Evolutionary conservation across 2,888 invertebrate genomes (phyloP).

Genomic region (Drosophila austrosaltans): DNA sequence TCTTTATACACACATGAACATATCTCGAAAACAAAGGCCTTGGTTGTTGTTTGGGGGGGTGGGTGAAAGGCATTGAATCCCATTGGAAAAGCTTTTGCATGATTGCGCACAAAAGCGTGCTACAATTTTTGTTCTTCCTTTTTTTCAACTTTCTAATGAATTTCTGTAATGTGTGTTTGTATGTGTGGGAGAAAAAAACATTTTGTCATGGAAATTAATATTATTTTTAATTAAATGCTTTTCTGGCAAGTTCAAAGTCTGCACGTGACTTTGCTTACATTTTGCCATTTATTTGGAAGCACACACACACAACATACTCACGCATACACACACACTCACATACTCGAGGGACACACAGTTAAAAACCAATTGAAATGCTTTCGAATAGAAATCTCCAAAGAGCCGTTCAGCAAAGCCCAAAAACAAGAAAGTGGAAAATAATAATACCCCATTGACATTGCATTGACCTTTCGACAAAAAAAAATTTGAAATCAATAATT

Average conservation of each 20-base stretch:
- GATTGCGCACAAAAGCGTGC: constrained; percentile 34
- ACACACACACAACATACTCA: neutral
- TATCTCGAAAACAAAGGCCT: constrained; percentile 8
- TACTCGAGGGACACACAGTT: constrained; percentile 42
- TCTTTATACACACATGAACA: constrained; percentile 9
- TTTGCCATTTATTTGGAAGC: constrained; percentile 14
- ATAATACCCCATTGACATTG: constrained; percentile 59
- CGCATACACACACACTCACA: constrained; percentile 9
- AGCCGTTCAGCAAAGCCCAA: constrained; percentile 30
- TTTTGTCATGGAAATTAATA: constrained; percentile 54
- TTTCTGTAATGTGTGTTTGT: constrained; percentile 18
- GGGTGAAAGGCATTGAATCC: constrained; percentile 28
- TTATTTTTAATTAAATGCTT: constrained; percentile 66
- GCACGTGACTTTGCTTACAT: constrained; percentile 56
- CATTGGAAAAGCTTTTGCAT: constrained; percentile 27
- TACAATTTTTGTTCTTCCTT: constrained; percentile 12
- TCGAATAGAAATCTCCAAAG: constrained; percentile 60
- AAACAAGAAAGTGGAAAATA: constrained; percentile 2
- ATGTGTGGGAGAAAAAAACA: constrained; percentile 13
- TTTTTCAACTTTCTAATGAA: constrained; percentile 16
- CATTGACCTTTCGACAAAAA: constrained; percentile 65
- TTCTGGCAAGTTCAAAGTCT: constrained; percentile 35
- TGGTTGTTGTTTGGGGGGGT: constrained; percentile 16
- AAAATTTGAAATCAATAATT: constrained; percentile 74
- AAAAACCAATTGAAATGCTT: constrained; percentile 66